Evolutionary conservation across 2,113 vertebrate species (phyloP).

Genomic region (Colaptes auratus): DNA sequence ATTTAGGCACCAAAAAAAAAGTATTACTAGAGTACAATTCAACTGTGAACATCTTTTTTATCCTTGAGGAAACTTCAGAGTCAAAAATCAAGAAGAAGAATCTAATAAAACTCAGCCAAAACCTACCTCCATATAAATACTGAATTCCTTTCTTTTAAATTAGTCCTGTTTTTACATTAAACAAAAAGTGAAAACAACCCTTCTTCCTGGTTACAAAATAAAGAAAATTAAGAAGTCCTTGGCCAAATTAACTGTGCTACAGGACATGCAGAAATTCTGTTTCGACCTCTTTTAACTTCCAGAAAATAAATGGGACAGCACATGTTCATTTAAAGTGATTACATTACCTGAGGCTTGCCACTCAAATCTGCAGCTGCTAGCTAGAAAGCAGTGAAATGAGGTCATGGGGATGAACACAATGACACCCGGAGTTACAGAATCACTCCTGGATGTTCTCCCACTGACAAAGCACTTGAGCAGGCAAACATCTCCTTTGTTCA

Average conservation of each 20-base stretch:
- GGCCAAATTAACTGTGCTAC: not conserved
- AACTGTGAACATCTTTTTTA: not conserved
- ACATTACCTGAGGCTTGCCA: conserved; percentile 52
- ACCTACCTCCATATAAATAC: not conserved
- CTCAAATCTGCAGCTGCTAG: conserved; percentile 52
- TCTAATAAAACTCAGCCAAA: not conserved
- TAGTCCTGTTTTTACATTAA: not conserved
- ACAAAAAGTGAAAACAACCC: not conserved
- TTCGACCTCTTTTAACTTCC: conserved; percentile 48
- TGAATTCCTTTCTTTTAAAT: rapidly evolving
- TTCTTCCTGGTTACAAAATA: not conserved
- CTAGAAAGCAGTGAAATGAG: conserved; percentile 36
- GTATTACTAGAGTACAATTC: not conserved
- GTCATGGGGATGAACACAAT: not conserved
- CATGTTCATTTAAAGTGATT: conserved; percentile 50
- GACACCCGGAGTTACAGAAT: not conserved
- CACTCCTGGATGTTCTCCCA: not conserved
- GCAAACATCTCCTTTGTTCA: not conserved
- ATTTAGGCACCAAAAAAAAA: not conserved
- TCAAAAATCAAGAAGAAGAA: not conserved
- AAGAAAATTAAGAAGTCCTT: not conserved
- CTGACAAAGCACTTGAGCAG: not conserved
- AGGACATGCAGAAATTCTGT: not conserved
- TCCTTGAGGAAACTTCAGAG: not conserved
- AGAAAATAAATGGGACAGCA: conserved; percentile 55